Evolutionary conservation across 2,797 vertebrate species (phyloP).

Genomic region (Melopsittacus undulatus): DNA sequence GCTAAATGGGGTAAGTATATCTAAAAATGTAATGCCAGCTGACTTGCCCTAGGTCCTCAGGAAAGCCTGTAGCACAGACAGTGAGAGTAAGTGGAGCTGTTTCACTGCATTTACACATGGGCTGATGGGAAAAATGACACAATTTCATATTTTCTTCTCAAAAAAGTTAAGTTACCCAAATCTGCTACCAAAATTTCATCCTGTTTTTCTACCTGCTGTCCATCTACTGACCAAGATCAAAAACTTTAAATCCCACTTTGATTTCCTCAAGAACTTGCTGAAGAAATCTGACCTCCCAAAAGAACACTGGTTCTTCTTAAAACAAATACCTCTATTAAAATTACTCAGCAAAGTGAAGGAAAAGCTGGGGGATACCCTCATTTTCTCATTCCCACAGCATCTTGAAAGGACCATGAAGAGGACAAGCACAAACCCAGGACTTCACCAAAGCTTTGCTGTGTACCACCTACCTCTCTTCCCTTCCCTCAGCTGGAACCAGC

Average conservation of each 20-base stretch:
- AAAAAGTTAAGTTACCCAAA: not conserved
- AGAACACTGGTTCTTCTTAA: not conserved
- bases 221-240: not conserved
- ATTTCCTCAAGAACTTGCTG: not conserved
- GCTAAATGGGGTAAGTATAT: constrained; percentile 11
- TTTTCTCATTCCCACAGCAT: not conserved
- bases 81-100: not conserved
- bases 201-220: not conserved
- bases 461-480: not conserved
- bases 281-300: not conserved
- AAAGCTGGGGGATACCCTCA: not conserved
- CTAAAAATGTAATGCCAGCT: constrained; percentile 5
- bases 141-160: not conserved
- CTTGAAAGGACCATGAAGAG: not conserved
- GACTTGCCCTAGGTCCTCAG: not conserved
- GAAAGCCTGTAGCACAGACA: not conserved
- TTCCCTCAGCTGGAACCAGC: not conserved
- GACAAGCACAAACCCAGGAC: not conserved
- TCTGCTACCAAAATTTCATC: not conserved
- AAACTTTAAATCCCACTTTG: not conserved
- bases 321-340: not conserved
- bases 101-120: not conserved
- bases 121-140: not conserved
- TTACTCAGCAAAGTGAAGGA: not conserved
- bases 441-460: not conserved